Conservation (phyloP, 2,888 invertebrate genomes). For the Mythimna impura region DNA sequence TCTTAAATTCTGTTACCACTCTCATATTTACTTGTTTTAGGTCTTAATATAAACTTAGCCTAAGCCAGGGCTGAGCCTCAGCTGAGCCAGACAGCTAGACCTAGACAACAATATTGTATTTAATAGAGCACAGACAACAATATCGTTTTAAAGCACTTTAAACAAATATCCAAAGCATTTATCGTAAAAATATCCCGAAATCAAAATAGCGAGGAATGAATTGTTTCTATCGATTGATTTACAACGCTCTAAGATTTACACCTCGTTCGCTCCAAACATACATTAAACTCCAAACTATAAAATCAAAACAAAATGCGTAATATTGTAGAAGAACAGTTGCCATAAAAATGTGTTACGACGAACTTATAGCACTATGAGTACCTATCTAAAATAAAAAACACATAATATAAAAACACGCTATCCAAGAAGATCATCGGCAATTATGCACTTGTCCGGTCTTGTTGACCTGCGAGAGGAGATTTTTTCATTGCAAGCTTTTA, state of each 20-base stretch:
- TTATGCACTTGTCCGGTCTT: too few relatives aligned
- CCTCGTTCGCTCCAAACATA: conserved; percentile 42
- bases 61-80: background rate
- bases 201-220: conserved; percentile 46
- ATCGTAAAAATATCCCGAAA: conserved; percentile 31
- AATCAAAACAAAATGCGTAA: conserved; percentile 36
- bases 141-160: conserved; percentile 45
- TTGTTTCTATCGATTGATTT: conserved; percentile 64
- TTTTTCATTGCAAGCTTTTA: too few relatives aligned
- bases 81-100: background rate
- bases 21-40: background rate
- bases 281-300: conserved; percentile 60
- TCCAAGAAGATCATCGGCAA: too few relatives aligned
- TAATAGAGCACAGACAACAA: conserved; percentile 9
- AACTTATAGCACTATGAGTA: background rate
- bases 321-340: conserved; percentile 27
- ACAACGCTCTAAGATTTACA: conserved; percentile 55
- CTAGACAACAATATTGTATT: background rate
- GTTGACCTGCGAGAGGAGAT: too few relatives aligned
- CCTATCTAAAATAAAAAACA: background rate
- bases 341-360: conserved; percentile 31
- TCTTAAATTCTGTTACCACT: background rate
- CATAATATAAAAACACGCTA: too few relatives aligned
- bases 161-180: conserved; percentile 35
- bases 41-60: background rate